Base-by-base conservation (phyloP, 2,888 invertebrate species). In the Lasiommata megera region DNA sequence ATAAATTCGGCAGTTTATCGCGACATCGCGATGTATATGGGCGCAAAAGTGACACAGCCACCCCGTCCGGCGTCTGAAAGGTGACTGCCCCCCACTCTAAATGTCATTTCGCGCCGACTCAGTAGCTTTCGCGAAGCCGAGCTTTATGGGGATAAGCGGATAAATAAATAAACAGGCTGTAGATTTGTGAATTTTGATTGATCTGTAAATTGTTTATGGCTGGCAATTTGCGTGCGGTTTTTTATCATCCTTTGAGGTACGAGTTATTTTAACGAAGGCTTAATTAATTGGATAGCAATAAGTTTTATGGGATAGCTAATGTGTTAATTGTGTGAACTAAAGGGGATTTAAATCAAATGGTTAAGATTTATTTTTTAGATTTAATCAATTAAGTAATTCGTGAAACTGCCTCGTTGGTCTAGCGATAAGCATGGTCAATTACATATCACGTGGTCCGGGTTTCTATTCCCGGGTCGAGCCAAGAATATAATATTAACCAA, bases 21-120 rank as follows among this genome's bases (percentile, higher is more conserved):
- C 55, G 71, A 80, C 77, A 83, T 87, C 85, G 87, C 88, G 87
- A 82, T 81, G 80, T 85, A 62, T 82, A 66, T 64, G 54, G 63
- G 67, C 61, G 69, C 69, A 56, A 61, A 65, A 70, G 77, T 77
- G 82, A 80, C 87, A 82, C 89, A 80, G 77, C 82, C 84, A 82
- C 76, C 81, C 65, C 84, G 75, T 77, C 56, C 65, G 68, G 69
- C 69, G 74, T 74, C 72, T 69, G 73, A 75, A 76, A 78, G 87
- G 83, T 84, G 80, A 90, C 89, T 90, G 86, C 73, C 82, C 87
- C 82, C 86, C 80, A 79, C 80, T 78, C 76, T 74, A 66, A 55
- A 71, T 81, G 80, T 82, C 82, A 86, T 85, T 87, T 88, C 78
- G 89, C 89, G 88, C 88, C 88, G 88, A 88, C 88, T 88, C 89